Base-by-base conservation (phyloP, 37 sponge, comb jelly and placozoan genomes). In the Chondrilla cf. caribensis region DNA sequence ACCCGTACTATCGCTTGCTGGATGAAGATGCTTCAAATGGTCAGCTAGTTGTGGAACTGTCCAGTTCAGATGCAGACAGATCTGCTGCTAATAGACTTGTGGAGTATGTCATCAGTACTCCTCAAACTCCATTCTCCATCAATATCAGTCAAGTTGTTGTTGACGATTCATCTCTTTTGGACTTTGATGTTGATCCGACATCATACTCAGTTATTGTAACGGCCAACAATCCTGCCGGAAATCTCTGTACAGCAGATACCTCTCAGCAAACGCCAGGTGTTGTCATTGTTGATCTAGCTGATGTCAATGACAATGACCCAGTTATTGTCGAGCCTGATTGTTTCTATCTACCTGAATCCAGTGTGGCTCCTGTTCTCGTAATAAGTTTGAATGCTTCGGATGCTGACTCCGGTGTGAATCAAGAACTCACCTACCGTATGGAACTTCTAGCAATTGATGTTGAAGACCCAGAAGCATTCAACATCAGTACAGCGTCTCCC, bases 221-320 rank as follows among this genome's bases (percentile, higher is more conserved):
- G 31, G 84, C 89, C 32, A 33, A 26, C 29, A 86, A 92, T 68
- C 14, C 44, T 9, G 80, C 89, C 28, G 55, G 70, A 59, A 60
- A 35, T 42, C 15, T 22, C 7, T 7, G 35, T 67, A 54, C 65
- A 5, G 14, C 43, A n/a, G 89, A 88, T 73, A 80, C 11, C 4
- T 79, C 77, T 14, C 89, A 86, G 39, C 54, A 28, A 40, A 39
- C 82, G 9, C 60, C 39, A n/a, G 68, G 77, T 15, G 58, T 31
- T 17, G 81, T 89, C 17, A 28, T 3, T 47, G 79, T 93, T 14
- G 77, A 64, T 55, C 22, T 93, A 19, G 62, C 26, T 17, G 91
- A 96, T 82, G 80, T 83, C n/a, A 90, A 90, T 76, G 97, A 96
- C 54, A 86, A 87, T 78, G 57, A 83, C 58, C 97, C 97, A 0